Evolutionary conservation across 2,797 vertebrate species (phyloP).

Genomic region (Potorous gilbertii): DNA sequence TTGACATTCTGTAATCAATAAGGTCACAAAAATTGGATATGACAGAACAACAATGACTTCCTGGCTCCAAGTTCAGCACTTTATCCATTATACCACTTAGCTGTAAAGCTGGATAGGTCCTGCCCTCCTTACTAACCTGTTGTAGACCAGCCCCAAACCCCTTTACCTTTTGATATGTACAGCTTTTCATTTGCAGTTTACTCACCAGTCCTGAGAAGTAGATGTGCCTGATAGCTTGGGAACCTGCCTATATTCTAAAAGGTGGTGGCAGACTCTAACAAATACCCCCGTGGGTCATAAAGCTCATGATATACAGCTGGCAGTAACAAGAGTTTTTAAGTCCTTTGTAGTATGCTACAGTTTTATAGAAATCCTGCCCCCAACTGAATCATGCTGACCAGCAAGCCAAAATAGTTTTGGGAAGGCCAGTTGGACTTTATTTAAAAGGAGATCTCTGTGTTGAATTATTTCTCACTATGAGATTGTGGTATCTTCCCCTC

Average conservation of each 20-base stretch:
- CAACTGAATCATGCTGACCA: background rate
- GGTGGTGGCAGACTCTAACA: slow-evolving; percentile 1
- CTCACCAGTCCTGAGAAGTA: background rate
- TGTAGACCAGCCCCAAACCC: background rate
- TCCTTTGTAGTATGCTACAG: background rate
- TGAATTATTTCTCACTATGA: background rate
- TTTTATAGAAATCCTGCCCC: background rate
- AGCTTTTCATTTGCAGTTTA: background rate
- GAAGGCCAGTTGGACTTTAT: background rate
- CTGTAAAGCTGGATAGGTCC: no score
- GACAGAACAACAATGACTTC: no score
- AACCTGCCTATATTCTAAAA: background rate
- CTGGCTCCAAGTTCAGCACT: no score
- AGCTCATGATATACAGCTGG: background rate
- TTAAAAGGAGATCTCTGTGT: background rate
- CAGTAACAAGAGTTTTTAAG: background rate
- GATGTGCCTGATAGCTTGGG: background rate
- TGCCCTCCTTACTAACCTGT: background rate
- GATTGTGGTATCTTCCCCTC: background rate
- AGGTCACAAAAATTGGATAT: no score
- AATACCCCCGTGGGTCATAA: slow-evolving; percentile 6
- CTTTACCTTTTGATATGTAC: background rate
- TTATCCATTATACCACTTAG: no score
- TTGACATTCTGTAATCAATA: no score
- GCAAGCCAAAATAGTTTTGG: background rate